Conservation (phyloP, 2,113 vertebrate species). For the Phodopus roborovskii region DNA sequence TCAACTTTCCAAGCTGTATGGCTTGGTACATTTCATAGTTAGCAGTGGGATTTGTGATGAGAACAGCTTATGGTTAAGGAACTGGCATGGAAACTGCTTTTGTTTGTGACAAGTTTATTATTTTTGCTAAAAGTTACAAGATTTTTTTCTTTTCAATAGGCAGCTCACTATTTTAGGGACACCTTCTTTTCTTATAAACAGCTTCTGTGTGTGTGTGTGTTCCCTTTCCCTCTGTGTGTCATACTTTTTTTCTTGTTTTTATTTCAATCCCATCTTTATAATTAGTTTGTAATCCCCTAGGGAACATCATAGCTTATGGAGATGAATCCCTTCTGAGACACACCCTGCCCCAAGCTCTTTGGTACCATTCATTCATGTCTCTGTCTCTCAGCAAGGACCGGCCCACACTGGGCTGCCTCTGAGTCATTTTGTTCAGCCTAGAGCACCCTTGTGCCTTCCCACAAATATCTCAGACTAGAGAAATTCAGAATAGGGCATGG, state of each 20-base stretch:
- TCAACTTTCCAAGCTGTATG: background rate
- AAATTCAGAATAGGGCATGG: constrained; percentile 55
- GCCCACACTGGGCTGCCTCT: background rate
- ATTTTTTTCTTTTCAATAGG: background rate
- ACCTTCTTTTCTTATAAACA: constrained; percentile 11
- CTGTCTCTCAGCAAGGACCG: background rate
- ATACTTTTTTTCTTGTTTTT: background rate
- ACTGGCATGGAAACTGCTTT: background rate
- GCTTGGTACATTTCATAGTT: too few relatives aligned
- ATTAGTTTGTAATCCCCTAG: background rate
- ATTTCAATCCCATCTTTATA: background rate
- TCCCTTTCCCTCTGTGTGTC: background rate
- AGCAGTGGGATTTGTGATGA: background rate
- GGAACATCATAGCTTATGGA: background rate
- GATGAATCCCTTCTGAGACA: background rate
- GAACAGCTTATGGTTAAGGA: background rate
- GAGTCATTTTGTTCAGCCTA: background rate
- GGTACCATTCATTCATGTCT: background rate
- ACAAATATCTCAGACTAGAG: constrained; percentile 40
- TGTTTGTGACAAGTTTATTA: background rate
- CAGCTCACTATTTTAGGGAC: background rate
- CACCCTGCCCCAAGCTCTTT: background rate
- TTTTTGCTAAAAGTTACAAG: background rate
- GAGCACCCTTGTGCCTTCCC: background rate
- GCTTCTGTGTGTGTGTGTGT: background rate